A percentile compares a stretch with the other conserved stretches of the same genome.
phyloP scores from a whole-genome alignment of 2,888 invertebrate genomes.

The Macrophya annulata region DNA sequence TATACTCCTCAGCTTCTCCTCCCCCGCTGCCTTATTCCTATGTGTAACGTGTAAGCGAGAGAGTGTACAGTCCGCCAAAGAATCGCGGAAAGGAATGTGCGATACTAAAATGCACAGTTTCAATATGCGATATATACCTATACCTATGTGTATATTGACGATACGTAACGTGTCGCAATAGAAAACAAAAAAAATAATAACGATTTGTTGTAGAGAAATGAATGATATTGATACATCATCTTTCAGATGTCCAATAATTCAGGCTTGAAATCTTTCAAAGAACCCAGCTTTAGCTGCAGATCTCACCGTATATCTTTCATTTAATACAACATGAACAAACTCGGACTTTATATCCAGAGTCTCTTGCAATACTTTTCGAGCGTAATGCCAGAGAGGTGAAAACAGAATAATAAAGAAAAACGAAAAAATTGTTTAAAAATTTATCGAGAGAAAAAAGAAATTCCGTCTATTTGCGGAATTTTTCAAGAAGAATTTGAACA shows the following conservation, averaged over 20 bases:
- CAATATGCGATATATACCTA: conserved; percentile 6
- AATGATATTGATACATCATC: background rate
- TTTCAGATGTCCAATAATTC: background rate
- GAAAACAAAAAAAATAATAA: background rate
- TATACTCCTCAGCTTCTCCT: conserved; percentile 64
- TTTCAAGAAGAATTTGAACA: background rate
- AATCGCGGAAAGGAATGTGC: conserved; percentile 66
- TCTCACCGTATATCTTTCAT: background rate
- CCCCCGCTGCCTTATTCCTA: conserved; percentile 63
- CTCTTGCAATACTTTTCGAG: background rate
- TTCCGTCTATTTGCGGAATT: background rate
- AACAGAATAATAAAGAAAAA: background rate
- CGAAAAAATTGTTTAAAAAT: background rate
- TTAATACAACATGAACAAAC: background rate
- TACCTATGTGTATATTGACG: background rate
- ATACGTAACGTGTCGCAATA: background rate
- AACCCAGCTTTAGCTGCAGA: background rate
- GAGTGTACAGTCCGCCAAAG: conserved; percentile 67
- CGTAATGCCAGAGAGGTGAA: background rate
- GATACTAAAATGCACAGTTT: conserved; percentile 62
- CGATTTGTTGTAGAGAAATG: background rate
- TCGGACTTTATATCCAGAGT: background rate
- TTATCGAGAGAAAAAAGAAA: background rate
- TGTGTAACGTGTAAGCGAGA: conserved; percentile 47
- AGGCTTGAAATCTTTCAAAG: no score